phyloP scores from a whole-genome alignment of 2,888 invertebrate species.

The Cheilosia urbana region DNA sequence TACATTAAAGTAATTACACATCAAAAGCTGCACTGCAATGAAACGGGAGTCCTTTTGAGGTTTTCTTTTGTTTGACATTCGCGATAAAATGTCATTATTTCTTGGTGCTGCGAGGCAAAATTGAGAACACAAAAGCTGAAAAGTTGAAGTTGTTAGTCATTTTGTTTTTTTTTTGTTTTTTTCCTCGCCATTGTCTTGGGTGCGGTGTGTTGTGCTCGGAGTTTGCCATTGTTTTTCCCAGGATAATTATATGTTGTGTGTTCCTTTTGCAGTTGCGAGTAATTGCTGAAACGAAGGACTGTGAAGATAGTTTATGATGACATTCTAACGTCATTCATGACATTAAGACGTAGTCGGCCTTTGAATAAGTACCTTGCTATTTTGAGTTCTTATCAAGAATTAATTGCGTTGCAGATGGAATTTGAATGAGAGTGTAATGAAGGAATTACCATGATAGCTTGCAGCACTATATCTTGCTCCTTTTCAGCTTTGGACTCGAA shows the following conservation, averaged over 20 bases:
- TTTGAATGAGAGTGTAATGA: too few relatives aligned
- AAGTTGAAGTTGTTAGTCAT: conserved; percentile 54
- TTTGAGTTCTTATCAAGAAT: too few relatives aligned
- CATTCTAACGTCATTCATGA: conserved; percentile 1
- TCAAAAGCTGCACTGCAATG: conserved; percentile 58
- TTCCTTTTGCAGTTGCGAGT: neutral
- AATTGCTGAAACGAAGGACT: conserved; percentile 1
- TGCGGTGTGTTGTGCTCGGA: neutral
- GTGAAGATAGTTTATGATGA: neutral
- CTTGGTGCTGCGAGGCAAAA: conserved; percentile 40
- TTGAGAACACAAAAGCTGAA: conserved; percentile 42
- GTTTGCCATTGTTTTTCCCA: conserved; percentile 5
- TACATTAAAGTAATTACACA: conserved; percentile 58
- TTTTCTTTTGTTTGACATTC: conserved; percentile 41
- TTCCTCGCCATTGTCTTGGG: conserved; percentile 7
- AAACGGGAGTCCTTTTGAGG: conserved; percentile 47
- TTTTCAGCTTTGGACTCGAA: too few relatives aligned
- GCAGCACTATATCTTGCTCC: too few relatives aligned
- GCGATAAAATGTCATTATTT: conserved; percentile 62
- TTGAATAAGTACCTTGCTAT: neutral
- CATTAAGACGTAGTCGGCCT: neutral
- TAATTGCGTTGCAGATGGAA: too few relatives aligned
- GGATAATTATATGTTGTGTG: conserved; percentile 20
- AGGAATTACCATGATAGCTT: too few relatives aligned
- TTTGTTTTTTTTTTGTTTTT: conserved; percentile 30